Evolutionary conservation across 1,140 invertebrate species (phyloP).

Genomic region (Cardiocondyla obscurior): DNA sequence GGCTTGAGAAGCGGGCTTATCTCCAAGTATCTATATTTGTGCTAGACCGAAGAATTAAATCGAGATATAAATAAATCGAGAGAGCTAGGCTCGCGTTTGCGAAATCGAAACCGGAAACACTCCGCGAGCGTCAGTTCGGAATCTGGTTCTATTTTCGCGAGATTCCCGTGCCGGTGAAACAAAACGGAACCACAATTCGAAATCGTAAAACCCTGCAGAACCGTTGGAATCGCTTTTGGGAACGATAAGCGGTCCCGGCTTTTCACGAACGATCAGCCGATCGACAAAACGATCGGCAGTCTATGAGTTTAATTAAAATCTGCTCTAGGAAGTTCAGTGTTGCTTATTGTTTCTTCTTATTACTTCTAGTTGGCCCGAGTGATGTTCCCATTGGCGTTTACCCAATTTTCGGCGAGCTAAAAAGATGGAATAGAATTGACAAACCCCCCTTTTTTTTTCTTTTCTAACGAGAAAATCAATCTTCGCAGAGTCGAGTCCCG

Average conservation of each 20-base stretch:
- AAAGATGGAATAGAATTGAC: background rate
- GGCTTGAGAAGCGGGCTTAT: conserved; percentile 19
- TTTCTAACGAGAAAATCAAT: background rate
- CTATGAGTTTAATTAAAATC: conserved; percentile 56
- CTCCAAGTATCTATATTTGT: conserved; percentile 46
- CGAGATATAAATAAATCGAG: background rate
- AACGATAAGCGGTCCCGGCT: background rate
- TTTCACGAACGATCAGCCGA: conserved; percentile 2
- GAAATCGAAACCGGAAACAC: conserved; percentile 19
- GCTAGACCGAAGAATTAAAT: conserved; percentile 48
- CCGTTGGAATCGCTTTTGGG: background rate
- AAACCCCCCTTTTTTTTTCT: background rate
- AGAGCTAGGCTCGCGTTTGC: background rate
- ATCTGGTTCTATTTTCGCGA: background rate
- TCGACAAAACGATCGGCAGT: background rate
- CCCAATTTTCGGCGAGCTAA: conserved; percentile 38
- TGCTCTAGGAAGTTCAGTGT: conserved; percentile 60
- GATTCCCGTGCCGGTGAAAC: background rate
- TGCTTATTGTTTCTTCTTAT: conserved; percentile 60
- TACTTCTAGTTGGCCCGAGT: conserved; percentile 68
- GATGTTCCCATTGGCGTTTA: conserved; percentile 67
- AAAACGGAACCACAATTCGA: background rate
- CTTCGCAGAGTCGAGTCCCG: background rate
- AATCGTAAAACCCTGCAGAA: background rate
- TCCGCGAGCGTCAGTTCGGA: background rate